phyloP scores from a whole-genome alignment of 2,888 invertebrate genomes.

The Ophion ventricosus region DNA sequence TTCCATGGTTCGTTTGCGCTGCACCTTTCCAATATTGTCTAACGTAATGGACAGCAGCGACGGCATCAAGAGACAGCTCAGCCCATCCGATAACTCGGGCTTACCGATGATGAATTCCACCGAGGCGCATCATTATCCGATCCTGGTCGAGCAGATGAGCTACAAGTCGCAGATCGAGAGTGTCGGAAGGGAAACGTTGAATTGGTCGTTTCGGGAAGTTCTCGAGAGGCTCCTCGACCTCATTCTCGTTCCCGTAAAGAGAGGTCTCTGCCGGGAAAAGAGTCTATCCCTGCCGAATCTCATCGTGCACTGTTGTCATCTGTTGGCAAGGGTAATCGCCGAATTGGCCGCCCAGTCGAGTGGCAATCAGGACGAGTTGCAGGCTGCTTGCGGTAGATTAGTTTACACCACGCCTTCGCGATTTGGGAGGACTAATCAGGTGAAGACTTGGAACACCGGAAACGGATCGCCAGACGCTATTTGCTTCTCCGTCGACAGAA shows the following conservation, averaged over 20 bases:
- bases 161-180: conserved; percentile 86
- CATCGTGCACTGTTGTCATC: conserved; percentile 89
- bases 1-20: conserved; percentile 89
- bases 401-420: conserved; percentile 94
- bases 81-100: conserved; percentile 89
- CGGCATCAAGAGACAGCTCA: conserved; percentile 85
- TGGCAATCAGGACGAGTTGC: conserved; percentile 90
- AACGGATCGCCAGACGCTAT: conserved; percentile 98
- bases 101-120: conserved; percentile 88
- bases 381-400: conserved; percentile 90
- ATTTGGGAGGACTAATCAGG: conserved; percentile 95
- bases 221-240: conserved; percentile 92
- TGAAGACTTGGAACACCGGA: conserved; percentile 98
- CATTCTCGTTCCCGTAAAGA: conserved; percentile 91
- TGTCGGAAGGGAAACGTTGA: conserved; percentile 79
- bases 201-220: conserved; percentile 91
- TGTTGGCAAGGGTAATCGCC: conserved; percentile 92
- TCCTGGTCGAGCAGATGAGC: conserved; percentile 91
- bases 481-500: conserved; percentile 95
- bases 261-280: conserved; percentile 84
- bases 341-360: conserved; percentile 93
- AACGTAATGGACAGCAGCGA: conserved; percentile 84
- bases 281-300: conserved; percentile 85
- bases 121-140: conserved; percentile 90
- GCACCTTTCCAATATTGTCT: conserved; percentile 89